Percentiles rank a stretch among this genome's conserved stretches.
phyloP scores from a whole-genome alignment of 2,797 vertebrate genomes.

The Phyllotis vaccarum region DNA sequence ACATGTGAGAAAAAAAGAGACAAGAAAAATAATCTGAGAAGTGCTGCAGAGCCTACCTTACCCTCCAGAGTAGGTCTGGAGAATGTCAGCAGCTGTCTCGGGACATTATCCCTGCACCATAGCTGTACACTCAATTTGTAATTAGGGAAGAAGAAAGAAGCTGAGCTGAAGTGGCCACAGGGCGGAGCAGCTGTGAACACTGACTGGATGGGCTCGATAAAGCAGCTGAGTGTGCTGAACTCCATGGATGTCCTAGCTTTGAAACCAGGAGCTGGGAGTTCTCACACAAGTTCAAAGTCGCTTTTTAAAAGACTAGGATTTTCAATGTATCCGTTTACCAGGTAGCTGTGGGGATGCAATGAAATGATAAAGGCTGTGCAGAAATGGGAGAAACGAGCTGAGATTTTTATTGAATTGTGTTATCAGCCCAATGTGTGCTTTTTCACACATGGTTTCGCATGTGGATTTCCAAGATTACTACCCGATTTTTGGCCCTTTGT shows the following conservation, averaged over 20 bases:
- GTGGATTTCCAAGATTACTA: background rate
- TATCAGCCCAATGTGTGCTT: background rate
- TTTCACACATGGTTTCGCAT: background rate
- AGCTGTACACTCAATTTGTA: background rate
- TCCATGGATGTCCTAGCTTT: no score
- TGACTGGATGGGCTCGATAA: background rate
- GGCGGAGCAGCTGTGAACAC: background rate
- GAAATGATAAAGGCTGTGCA: no score
- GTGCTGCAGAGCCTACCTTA: fast-evolving
- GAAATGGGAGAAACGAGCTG: background rate
- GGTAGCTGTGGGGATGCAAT: background rate
- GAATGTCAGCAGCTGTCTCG: background rate
- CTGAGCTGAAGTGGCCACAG: background rate
- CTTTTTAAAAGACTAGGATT: background rate
- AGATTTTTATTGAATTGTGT: no score
- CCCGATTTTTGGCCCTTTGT: background rate
- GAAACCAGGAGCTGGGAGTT: background rate
- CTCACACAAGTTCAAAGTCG: background rate
- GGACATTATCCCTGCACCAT: background rate
- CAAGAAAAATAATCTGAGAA: background rate
- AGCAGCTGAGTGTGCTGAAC: no score
- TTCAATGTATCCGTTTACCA: background rate
- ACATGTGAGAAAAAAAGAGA: background rate
- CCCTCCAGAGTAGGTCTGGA: background rate
- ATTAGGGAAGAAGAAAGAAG: background rate